Base-by-base conservation (phyloP, 2,113 vertebrate genomes). In the Dicrurus megarhynchus region DNA sequence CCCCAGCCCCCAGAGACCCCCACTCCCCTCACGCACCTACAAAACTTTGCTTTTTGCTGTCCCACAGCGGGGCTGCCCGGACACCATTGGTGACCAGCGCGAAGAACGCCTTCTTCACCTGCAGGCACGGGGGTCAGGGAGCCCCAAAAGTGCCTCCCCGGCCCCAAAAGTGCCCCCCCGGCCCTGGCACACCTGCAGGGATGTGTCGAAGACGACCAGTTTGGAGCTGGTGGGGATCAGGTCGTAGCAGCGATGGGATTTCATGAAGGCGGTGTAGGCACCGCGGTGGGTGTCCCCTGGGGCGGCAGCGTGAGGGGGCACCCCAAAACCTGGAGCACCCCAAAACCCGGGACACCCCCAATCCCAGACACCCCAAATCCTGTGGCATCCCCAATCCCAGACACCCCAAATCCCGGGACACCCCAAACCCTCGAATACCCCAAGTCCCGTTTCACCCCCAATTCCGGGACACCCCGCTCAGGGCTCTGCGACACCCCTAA, bases 31-130 rank as follows among this genome's bases (percentile, higher is more conserved):
- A 2, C 98, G 98, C 98, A 99, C 99, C 99, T 89, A 99, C 99
- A 85, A 99, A 99, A 91, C 99, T 99, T 87, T 99, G 99, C 95
- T 98, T 99, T 93, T 99, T 99, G 97, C 99, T 99, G 95, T 99
- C 99, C 99, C 99, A 99, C 35, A 99, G 98, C 10, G 99, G 99
- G 1, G 99, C 99, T 11, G 99, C 99, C 90, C 99, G 98, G 10
- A 99, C 99, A 12, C 99, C 99, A 41, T 99, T 99, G 69, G 99
- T 99, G 85, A 99, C 99, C 52, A 99, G 98, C 6, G 99, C 99
- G 87, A 99, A 99, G 97, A 99, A 99, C 2, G 99, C 99, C 97
- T 99, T 99, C 97, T 99, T 99, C 57, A 99, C 99, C 99, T 99
- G 90, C 12, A 81, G 91, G 33, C n/a, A 27, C 6, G 52, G 55